Evolutionary conservation across 2,113 vertebrate species (phyloP), one percentile per base, ranked within the genome.

Genomic region (Rafetus swinhoei): DNA sequence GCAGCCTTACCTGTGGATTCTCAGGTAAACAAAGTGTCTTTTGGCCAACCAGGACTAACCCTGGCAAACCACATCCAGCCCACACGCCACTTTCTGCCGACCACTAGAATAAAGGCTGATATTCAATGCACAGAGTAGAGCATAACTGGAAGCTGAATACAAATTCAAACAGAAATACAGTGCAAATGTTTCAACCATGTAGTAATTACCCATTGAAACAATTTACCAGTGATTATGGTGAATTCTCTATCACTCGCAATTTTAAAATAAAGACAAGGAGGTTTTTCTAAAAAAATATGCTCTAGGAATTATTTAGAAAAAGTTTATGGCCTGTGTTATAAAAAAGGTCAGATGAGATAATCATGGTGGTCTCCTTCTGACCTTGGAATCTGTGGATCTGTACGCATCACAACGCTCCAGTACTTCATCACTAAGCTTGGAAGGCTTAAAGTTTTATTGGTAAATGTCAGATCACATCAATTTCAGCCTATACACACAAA

Each of bases 81-180:
- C 14, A 54, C 6, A 3, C 10, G 10, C 53, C 53, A 14, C 53
- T 14, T 54, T 12, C 14, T 10, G 53, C 14, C 10, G 10, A 54
- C 53, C 53, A 10, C 53, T 54, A 14, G 29, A 55, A 72, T 57
- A 55, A 50, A 90, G 80, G 29, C 10, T 9, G 16, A 19, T 22
- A 82, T 29, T 21, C 1, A 9, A 55, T 21, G 79, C 9, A 69
- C 0, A 2, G 0, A 45, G 27, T 52, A 13, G 13, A 35, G 22
- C 18, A 69, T 35, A 69, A 15, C 32, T 69, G 32, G 32, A 69
- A 69, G 65, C 5, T 69, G 8, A 69, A 35, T 2, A 69, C 32
- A 69, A 69, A 69, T 69, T 69, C 65, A 69, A 69, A 16, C 5
- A 69, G 32, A 69, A 69, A 35, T 69, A 69, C n/a, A 9, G 65